phyloP scores from a whole-genome alignment of 1,140 invertebrate genomes.

The Neocloeon triangulifer region DNA sequence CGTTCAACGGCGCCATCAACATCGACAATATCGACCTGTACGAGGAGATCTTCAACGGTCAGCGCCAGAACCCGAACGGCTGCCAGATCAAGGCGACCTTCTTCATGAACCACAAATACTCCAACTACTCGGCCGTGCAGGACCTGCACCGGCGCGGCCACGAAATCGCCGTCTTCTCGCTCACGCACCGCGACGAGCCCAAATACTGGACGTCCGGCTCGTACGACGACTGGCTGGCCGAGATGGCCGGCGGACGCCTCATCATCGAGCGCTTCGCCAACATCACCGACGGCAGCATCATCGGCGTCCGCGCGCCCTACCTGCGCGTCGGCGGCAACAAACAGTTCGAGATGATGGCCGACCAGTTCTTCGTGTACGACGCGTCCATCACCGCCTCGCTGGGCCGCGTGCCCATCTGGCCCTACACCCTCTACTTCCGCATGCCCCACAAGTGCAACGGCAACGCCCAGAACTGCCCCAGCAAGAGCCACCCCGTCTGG shows the following conservation, averaged over 20 bases:
- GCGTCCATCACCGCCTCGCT: conserved; percentile 79
- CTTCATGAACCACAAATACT: conserved; percentile 91
- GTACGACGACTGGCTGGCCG: conserved; percentile 82
- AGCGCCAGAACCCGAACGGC: conserved; percentile 72
- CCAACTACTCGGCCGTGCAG: conserved; percentile 80
- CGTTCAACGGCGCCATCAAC: conserved; percentile 87
- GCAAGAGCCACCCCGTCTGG: conserved; percentile 75
- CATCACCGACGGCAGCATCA: conserved; percentile 73
- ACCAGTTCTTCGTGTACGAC: conserved; percentile 86
- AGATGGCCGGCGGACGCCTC: conserved; percentile 81
- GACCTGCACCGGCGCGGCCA: conserved; percentile 79
- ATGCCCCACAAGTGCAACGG: conserved; percentile 84
- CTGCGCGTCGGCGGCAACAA: conserved; percentile 80
- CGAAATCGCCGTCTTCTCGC: conserved; percentile 81
- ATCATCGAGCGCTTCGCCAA: conserved; percentile 77
- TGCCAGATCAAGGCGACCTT: conserved; percentile 85
- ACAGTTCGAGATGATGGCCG: conserved; percentile 90
- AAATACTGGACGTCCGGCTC: conserved; percentile 70
- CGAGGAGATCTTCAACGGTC: conserved; percentile 71
- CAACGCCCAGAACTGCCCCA: conserved; percentile 78
- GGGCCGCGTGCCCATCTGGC: conserved; percentile 78
- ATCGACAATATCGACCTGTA: conserved; percentile 82
- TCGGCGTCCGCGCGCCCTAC: conserved; percentile 73
- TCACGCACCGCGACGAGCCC: conserved; percentile 79
- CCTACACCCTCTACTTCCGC: conserved; percentile 83